Percentiles rank a stretch among this genome's conserved stretches.
Evolutionary conservation across 2,113 vertebrate species (phyloP).

Genomic region (Podarcis cretensis): DNA sequence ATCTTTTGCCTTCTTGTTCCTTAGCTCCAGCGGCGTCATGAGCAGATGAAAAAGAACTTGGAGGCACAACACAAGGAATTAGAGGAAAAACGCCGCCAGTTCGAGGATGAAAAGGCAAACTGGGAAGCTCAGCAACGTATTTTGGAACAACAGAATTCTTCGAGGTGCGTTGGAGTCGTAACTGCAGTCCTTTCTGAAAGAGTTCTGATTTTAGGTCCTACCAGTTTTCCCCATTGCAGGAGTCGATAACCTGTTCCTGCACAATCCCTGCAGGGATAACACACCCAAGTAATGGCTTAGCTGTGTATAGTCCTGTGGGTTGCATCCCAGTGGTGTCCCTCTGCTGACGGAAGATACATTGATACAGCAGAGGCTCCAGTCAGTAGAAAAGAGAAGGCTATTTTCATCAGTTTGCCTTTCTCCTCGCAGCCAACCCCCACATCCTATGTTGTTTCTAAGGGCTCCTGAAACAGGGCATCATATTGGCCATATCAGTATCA

Average conservation of each 20-base stretch:
- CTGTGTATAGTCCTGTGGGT: no score
- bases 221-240: not conserved
- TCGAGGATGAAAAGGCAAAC: conserved; percentile 92
- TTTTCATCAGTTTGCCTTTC: no score
- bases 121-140: conserved; percentile 95
- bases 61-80: conserved; percentile 98
- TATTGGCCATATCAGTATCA: not conserved
- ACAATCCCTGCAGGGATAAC: not conserved
- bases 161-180: conserved; percentile 79
- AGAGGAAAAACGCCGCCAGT: conserved; percentile 94
- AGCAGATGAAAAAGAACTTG: conserved; percentile 99
- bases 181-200: not conserved
- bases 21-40: conserved; percentile 94
- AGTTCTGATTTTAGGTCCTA: not conserved
- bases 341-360: no score
- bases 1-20: not conserved
- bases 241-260: not conserved
- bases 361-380: no score
- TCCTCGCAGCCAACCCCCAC: no score
- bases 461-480: no score
- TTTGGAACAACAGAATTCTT: conserved; percentile 95
- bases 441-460: no score
- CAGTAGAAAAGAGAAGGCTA: no score
- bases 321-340: no score
- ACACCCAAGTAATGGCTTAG: not conserved